Base-by-base conservation (phyloP, 2,797 vertebrate genomes). In the Crypturellus tataupa region DNA sequence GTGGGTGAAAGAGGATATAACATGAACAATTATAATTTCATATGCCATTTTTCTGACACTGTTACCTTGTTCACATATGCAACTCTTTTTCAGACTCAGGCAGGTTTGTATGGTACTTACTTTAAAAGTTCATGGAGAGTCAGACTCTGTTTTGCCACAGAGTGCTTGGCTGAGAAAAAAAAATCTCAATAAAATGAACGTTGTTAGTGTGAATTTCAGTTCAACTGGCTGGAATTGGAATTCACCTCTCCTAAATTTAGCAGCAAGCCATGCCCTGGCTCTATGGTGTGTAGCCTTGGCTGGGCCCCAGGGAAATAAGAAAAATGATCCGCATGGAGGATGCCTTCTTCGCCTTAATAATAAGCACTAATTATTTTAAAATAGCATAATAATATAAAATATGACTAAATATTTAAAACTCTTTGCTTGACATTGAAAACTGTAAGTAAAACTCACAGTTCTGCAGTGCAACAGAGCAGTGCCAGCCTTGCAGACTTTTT, bases 361-460 rank as follows among this genome's bases (percentile, higher is more conserved):
- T 56, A 75, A 77, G 21, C 9, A 64, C 60, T 49, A 87, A 90
- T 87, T 89, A 75, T 80, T 93, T 80, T 75, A 7, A 80, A 82
- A 93, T 72, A 4, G 33, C 12, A 70, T 87, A 80, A 53, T 64
- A 71, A 68, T 68, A 58, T 51, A 76, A 94, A 76, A 93, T 51
- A 51, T 91, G 84, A 83, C 59, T 77, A 77, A 90, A 90, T 46
- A 67, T 56, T 59, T 67, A 13, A 91, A 91, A 88, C 80, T 93
- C 59, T 90, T 93, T 90, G 51, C 70, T 91, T 83, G 85, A 63
- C 60, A 47, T 40, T 64, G 78, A 73, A 91, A 91, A 90, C 44
- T 25, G 25, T 83, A 68, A 91, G 77, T 63, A 81, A 91, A 93
- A 79, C 5, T 14, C 17, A 49, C 56, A 84, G 33, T 90, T 94